Evolutionary conservation across 2,113 vertebrate species (phyloP), one percentile per base, ranked within the genome.

Genomic region (Trogon melanurus): DNA sequence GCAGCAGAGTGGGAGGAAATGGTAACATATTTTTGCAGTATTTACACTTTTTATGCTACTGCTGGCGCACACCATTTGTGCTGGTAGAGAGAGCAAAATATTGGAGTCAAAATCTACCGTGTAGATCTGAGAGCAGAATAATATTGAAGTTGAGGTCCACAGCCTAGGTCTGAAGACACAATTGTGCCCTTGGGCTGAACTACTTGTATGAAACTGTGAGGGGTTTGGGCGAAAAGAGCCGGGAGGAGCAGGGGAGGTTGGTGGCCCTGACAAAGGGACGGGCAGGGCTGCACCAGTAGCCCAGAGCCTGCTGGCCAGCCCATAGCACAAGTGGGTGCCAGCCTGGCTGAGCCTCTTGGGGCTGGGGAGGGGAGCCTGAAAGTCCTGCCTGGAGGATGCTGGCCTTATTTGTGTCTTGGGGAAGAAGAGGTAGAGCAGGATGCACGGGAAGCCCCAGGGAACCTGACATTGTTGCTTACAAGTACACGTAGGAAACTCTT

Each of bases 31-130:
- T 97, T 97, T 85, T 96, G 94, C 92, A 96, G 95, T 94, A 97
- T 95, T 97, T 97, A 97, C 95, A 96, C 91, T 96, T 97, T 95
- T 96, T 90, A 89, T 93, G 96, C 97, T 96, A 85, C 95, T 97
- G 92, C 95, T 97, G 95, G 95, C 95, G 87, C 91, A 93, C 74
- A 30, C 8, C 11, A 26, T 74, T 86, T 93, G 26, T 86, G 92
- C 86, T 89, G 95, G 94, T 80, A 88, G 86, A 94, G 85, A 92
- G 89, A 94, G 85, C 22, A 91, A 94, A 93, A 85, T 84, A 91
- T 61, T 96, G 83, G 75, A 95, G 44, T 89, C 65, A 94, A 95
- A 94, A 85, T 61, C 89, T 95, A 93, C 89, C 91, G 78, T 67
- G 93, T 89, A 90, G 91, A 91, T 85, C 87, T 50, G n/a, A 91